Evolutionary conservation across 2,113 vertebrate genomes (phyloP), one percentile per base, ranked within the genome.

Genomic region (Halcyon senegalensis): DNA sequence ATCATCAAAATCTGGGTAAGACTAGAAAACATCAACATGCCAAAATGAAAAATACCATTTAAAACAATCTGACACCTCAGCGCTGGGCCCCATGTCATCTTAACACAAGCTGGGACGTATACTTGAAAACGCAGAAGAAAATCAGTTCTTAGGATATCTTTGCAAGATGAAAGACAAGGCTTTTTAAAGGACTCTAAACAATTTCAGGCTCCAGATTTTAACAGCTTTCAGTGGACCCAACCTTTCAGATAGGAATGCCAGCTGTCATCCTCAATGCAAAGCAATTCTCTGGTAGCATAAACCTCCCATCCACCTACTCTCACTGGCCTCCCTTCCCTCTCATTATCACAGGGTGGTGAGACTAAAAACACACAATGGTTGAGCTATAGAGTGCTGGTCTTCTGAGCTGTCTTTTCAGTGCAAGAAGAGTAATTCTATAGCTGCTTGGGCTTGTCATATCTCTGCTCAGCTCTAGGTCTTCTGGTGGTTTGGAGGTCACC

Each of bases 101-200:
- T 84, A 92, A 76, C 89, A 64, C 92, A 94, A 88, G 73, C 86
- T 93, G 86, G 73, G 95, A 89, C 6, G 0, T 56, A 69, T 43
- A 78, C 60, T 93, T 90, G 73, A 96, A 96, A 96, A 81, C 24
- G 12, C 51, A 62, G 73, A 35, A 92, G 86, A 90, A 95, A 96
- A 93, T 81, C 88, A 67, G 46, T 81, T 95, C 64, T 94, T 93
- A 66, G 91, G 94, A 85, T 91, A 87, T 89, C 94, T 96, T 94
- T 81, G 56, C 17, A 56, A 92, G 90, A 94, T 92, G 94, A 94
- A 93, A 96, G 83, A 89, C 70, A 79, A 82, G 66, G 92, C 69
- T 94, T 95, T 90, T 91, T 80, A 87, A 84, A 79, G 73, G 64
- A 92, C 86, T 84, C 96, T 92, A 94, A 96, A 94, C 92, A 95